Base-by-base conservation (phyloP, 2,888 invertebrate genomes). In the Spialia ferax region DNA sequence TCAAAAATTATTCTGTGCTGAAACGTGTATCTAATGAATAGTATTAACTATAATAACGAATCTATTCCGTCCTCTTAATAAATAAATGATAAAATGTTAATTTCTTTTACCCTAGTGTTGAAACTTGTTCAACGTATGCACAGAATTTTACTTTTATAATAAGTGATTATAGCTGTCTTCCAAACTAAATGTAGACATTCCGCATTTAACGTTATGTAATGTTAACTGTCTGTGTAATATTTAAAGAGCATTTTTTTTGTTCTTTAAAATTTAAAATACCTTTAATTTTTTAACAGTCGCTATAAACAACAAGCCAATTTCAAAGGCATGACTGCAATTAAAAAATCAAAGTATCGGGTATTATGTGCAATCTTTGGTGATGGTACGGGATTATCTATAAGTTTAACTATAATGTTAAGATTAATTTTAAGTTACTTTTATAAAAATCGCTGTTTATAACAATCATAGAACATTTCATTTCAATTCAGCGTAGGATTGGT, bases 321-420 rank as follows among this genome's bases (percentile, higher is more conserved):
- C 70, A 73, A 75, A 85, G 92, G 93, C 88, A 84, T 88, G 93
- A 93, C 94, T 93, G 91, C 90, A 89, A 87, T 87, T 88, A 89
- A 90, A 91, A 93, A 94, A 94, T 93, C 94, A 94, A 94, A 95
- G 94, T 95, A 95, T 96, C 96, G 96, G 96, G 96, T 96, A 96
- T 95, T 95, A 96, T 96, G 96, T 96, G 96, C 96, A 96, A 96
- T 96, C 96, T 92, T 95, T 95, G 95, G 96, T 96, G 95, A 95
- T 95, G 96, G 95, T 94, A 91, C 91, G 92, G 93, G 94, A 88
- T 84, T 90, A 91, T 75, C 75, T 72, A 54, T 92, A 92, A 90
- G 89, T 77, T 75, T 86, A 85, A 77, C 52, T 72, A 42, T 71
- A 87, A 88, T 82, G 79, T 65, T 78, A 85, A 87, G 81, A 75